Percentiles rank a stretch among this genome's conserved stretches.
Conservation (phyloP, 1,140 invertebrate genomes). For the Orius insidiosus region DNA sequence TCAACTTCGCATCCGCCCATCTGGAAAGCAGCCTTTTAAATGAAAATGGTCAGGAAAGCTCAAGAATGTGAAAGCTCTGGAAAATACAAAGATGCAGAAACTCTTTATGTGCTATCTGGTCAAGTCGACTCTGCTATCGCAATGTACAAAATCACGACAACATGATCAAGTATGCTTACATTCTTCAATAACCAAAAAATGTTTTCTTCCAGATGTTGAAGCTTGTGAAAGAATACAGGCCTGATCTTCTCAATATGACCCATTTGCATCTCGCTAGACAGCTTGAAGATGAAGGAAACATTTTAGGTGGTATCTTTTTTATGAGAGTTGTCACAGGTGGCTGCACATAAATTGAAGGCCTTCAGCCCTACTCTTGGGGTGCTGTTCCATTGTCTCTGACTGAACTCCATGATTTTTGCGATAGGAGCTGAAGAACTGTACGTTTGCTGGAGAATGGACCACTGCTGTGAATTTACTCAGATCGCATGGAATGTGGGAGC, state of each 20-base stretch:
- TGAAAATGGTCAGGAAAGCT: slow-evolving; percentile 63
- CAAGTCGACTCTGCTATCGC: slow-evolving; percentile 83
- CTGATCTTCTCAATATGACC: slow-evolving; percentile 69
- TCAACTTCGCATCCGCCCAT: slow-evolving; percentile 54
- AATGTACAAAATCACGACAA: slow-evolving; percentile 79
- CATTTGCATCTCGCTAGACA: slow-evolving; percentile 77
- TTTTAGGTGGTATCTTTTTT: slow-evolving; percentile 21
- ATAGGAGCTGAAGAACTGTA: slow-evolving; percentile 88
- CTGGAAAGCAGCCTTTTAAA: slow-evolving; percentile 57
- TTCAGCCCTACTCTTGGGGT: no score
- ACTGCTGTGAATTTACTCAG: slow-evolving; percentile 82
- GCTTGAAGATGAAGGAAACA: slow-evolving; percentile 66
- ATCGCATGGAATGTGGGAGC: slow-evolving; percentile 70
- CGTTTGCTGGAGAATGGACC: slow-evolving; percentile 73
- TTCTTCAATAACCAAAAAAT: slow-evolving; percentile 22
- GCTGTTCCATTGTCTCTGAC: no score
- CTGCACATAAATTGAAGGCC: no score
- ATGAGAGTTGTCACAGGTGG: no score
- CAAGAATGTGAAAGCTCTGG: slow-evolving; percentile 48
- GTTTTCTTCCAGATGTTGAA: slow-evolving; percentile 44
- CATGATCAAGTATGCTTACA: slow-evolving; percentile 54
- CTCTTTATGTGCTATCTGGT: slow-evolving; percentile 73
- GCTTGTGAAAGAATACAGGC: slow-evolving; percentile 69
- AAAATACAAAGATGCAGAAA: slow-evolving; percentile 79
- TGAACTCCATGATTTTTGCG: slow-evolving; percentile 23